phyloP scores from a whole-genome alignment of 2,888 invertebrate species.

The Lepeophtheirus nordmannii region DNA sequence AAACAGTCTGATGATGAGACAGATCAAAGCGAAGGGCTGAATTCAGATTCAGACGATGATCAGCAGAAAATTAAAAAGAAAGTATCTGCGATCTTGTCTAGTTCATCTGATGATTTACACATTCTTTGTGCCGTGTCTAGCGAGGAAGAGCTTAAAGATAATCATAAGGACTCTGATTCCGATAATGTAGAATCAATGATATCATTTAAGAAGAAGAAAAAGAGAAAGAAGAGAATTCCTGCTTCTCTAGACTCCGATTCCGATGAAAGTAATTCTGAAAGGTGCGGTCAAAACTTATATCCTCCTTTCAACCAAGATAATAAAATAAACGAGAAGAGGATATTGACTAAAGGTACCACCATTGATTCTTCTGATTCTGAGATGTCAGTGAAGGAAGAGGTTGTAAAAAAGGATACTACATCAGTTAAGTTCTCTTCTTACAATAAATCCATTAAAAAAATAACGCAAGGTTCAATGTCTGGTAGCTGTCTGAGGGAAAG shows the following conservation, averaged over 20 bases:
- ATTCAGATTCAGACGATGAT: constrained; percentile 47
- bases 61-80: constrained; percentile 59
- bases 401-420: constrained; percentile 14
- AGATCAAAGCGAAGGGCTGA: no score
- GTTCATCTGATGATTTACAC: constrained; percentile 37
- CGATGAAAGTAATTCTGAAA: constrained; percentile 15
- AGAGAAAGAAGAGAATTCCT: constrained; percentile 26
- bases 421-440: constrained; percentile 13
- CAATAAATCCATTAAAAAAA: no score
- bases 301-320: constrained; percentile 1
- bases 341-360: constrained; percentile 26
- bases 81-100: constrained; percentile 76
- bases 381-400: constrained; percentile 27
- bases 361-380: constrained; percentile 29
- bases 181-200: neutral
- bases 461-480: no score
- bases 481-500: no score
- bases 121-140: constrained; percentile 41
- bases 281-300: neutral
- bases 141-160: constrained; percentile 28
- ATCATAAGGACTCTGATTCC: constrained; percentile 29
- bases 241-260: constrained; percentile 25
- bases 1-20: constrained; percentile 26
- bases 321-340: constrained; percentile 26
- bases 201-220: constrained; percentile 22